Percentiles rank a stretch among this genome's conserved stretches.
Evolutionary conservation across 2,113 vertebrate species (phyloP).

Genomic region (Micronisus gabar): DNA sequence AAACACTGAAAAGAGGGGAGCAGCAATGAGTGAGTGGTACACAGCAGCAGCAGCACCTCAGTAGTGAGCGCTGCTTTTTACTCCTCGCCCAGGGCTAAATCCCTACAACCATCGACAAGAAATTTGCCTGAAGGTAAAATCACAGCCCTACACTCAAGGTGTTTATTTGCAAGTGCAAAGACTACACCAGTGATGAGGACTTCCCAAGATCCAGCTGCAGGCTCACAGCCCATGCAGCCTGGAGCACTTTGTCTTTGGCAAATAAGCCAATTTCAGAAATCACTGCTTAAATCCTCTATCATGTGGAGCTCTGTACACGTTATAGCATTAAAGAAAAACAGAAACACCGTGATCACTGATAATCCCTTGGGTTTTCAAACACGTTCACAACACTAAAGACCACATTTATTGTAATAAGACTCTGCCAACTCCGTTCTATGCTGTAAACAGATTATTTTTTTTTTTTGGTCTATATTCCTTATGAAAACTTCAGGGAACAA

Average conservation of each 20-base stretch:
- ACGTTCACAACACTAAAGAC: not conserved
- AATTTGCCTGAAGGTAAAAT: not conserved
- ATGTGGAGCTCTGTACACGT: not conserved
- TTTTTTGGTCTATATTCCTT: not conserved
- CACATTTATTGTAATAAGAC: not conserved
- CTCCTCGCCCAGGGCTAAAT: not conserved
- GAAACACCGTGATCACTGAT: not conserved
- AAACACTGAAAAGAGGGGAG: not conserved
- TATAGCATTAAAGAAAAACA: not conserved
- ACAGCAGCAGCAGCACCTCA: not conserved
- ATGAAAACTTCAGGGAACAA: not conserved
- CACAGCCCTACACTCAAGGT: not conserved
- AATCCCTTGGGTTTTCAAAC: not conserved
- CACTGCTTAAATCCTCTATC: not conserved
- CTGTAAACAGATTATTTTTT: not conserved
- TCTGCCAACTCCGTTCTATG: not conserved
- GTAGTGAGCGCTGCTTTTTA: not conserved
- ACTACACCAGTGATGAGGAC: not conserved
- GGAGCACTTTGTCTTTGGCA: not conserved
- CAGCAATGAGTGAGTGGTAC: not conserved
- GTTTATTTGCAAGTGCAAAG: not conserved
- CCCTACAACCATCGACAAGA: not conserved
- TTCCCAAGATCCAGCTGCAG: not conserved
- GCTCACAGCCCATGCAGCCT: not conserved
- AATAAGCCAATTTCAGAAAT: not conserved